Base-by-base conservation (phyloP, 2,888 invertebrate genomes). In the Dicyrtoma fusca region DNA sequence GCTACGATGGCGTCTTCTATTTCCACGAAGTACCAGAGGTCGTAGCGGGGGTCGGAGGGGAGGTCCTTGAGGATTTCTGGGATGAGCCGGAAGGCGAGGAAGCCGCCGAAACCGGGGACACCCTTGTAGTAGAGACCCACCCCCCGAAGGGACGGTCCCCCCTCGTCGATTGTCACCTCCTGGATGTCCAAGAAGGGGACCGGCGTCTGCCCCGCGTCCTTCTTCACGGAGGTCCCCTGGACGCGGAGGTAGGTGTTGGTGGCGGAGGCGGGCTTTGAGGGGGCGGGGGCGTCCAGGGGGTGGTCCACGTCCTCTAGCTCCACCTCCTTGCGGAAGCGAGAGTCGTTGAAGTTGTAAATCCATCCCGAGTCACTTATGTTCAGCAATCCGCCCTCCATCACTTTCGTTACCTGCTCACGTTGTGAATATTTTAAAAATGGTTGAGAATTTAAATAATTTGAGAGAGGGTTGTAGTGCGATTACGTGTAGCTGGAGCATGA, bases 181-280 rank as follows among this genome's bases (percentile, higher is more conserved):
- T 73, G 73, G 13, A 51, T 65, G 42, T 73, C 73, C 49, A 73
- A 73, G 23, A 73, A 73, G 2, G 73, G 73, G 21, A 73, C 69
- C n/a, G 73, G 73, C 0, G 73, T 73, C 47, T 73, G 73, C 25
- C 70, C 73, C 5, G 51, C 70, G 44, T 73, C 73, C 23, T 70
- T 63, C 19, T 63, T 45, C 10, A 73, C 14, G 5, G 73, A 73
- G 2, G 65, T 59, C 13, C 59, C 63, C 51, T 70, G 70, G n/a
- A 73, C 63, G 19, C 53, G 6, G 1, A 73, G 8, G 61, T n/a
- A 73, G n/a, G 42, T 14, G n/a, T 62, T 68, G n/a, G 68, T n/a
- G 19, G 57, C 44, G 26, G 63, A 63, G 14, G 17, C 45, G 1
- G 73, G 61, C 4, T 26, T 8, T 0, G 69, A 69, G 21, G 69